Conservation (phyloP, 2,797 vertebrate genomes). For the Gambelia wislizenii region DNA sequence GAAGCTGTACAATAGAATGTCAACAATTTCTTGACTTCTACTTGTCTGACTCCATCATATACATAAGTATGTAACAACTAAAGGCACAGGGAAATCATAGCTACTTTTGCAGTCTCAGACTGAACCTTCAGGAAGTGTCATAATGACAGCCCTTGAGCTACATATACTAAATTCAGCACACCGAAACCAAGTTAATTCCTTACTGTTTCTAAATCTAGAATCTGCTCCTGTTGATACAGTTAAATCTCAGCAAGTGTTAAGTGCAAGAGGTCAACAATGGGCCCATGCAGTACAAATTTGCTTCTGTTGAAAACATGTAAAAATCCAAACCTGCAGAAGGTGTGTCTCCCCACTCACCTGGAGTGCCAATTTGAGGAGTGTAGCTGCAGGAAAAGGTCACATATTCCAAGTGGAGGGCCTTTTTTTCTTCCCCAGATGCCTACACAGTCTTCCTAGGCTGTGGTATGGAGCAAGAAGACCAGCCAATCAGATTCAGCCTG, state of each 20-base stretch:
- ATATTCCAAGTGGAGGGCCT: too few relatives aligned
- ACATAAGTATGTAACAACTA: not conserved
- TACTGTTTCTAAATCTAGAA: not conserved
- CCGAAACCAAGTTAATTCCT: not conserved
- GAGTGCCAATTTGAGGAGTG: too few relatives aligned
- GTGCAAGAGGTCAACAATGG: not conserved
- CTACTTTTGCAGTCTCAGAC: not conserved
- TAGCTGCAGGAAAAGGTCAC: too few relatives aligned
- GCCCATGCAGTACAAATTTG: too few relatives aligned
- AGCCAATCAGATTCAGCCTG: too few relatives aligned
- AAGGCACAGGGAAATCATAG: not conserved
- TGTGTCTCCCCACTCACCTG: too few relatives aligned
- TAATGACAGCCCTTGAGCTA: not conserved
- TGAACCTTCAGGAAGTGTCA: not conserved
- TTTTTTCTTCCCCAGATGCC: too few relatives aligned
- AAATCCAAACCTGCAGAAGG: too few relatives aligned
- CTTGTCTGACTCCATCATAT: not conserved
- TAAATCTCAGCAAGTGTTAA: not conserved
- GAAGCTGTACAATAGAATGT: not conserved
- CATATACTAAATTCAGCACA: not conserved
- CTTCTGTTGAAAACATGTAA: too few relatives aligned
- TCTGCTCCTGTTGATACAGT: not conserved
- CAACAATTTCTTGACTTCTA: not conserved
- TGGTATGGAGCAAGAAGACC: not conserved
- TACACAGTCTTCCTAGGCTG: too few relatives aligned